Evolutionary conservation across 92 coral and sea anemone genomes (phyloP).

Genomic region (Diadumene lineata): DNA sequence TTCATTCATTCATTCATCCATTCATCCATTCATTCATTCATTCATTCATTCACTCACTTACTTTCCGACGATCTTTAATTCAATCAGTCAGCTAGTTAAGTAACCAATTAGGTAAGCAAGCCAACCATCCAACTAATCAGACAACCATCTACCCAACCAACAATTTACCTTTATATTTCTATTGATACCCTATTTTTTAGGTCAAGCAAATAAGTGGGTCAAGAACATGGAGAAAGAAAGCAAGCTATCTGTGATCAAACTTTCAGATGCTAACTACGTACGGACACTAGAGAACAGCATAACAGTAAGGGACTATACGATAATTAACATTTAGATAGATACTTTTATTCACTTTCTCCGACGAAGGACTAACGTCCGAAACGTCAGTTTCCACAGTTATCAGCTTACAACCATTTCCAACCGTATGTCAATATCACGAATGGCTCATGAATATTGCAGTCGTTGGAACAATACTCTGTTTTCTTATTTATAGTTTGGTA

Average conservation of each 20-base stretch:
- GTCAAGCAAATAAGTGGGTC: slow-evolving; percentile 99
- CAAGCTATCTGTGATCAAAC: slow-evolving; percentile 89
- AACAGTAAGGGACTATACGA: too few species aligned
- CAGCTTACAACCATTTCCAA: too few species aligned
- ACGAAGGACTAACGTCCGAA: too few species aligned
- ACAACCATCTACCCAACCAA: background rate
- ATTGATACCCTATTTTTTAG: slow-evolving; percentile 25
- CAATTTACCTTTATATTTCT: background rate
- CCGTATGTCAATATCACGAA: too few species aligned
- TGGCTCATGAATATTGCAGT: too few species aligned
- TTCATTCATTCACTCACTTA: background rate
- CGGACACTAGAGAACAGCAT: slow-evolving; percentile 96
- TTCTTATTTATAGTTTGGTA: slow-evolving; percentile 73
- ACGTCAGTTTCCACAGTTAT: too few species aligned
- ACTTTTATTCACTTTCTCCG: too few species aligned
- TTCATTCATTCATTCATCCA: background rate
- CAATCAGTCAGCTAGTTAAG: background rate
- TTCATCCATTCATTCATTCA: too few species aligned
- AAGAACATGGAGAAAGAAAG: slow-evolving; percentile 99
- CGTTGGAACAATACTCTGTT: too few species aligned
- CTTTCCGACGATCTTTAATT: background rate
- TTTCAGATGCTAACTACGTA: slow-evolving; percentile 91
- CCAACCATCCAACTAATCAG: background rate
- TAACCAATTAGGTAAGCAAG: too few species aligned
- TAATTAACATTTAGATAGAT: too few species aligned